phyloP scores from a whole-genome alignment of 2,797 vertebrate genomes.

The Cossypha heuglini region DNA sequence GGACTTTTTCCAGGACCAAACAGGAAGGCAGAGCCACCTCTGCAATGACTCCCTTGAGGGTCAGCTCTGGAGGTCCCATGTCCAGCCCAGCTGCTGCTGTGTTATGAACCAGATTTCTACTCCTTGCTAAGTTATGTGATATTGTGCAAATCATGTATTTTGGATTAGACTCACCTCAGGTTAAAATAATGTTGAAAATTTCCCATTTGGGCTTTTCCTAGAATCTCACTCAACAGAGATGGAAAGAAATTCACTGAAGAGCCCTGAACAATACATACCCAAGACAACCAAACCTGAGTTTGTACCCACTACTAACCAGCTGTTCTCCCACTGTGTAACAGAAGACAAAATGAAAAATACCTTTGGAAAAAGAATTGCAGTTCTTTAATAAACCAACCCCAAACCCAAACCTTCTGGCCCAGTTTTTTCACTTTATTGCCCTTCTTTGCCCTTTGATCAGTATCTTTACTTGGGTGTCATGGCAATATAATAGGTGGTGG shows the following conservation, averaged over 20 bases:
- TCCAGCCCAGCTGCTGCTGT: not conserved
- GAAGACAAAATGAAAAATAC: conserved; percentile 55
- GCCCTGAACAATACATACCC: not conserved
- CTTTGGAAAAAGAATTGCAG: conserved; percentile 11
- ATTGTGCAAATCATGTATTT: not conserved
- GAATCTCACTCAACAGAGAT: not conserved
- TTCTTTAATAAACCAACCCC: conserved; percentile 24
- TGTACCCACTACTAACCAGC: not conserved
- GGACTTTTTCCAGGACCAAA: not conserved
- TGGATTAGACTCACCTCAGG: not conserved
- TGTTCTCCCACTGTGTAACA: not conserved
- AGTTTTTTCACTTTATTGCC: conserved; percentile 32
- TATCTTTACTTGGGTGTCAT: conserved; percentile 50
- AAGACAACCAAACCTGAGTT: not conserved
- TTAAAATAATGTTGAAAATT: not conserved
- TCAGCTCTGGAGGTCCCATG: rapidly evolving
- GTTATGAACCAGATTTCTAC: not conserved
- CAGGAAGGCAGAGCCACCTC: not conserved
- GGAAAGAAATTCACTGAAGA: not conserved
- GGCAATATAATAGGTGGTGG: conserved; percentile 55
- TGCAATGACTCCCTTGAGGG: not conserved
- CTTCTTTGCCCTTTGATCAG: conserved; percentile 56
- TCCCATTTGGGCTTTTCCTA: not conserved
- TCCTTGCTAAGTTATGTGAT: not conserved
- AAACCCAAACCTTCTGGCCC: conserved; percentile 20